Base-by-base conservation (phyloP, 1,140 invertebrate genomes). In the Ooceraea biroi region DNA sequence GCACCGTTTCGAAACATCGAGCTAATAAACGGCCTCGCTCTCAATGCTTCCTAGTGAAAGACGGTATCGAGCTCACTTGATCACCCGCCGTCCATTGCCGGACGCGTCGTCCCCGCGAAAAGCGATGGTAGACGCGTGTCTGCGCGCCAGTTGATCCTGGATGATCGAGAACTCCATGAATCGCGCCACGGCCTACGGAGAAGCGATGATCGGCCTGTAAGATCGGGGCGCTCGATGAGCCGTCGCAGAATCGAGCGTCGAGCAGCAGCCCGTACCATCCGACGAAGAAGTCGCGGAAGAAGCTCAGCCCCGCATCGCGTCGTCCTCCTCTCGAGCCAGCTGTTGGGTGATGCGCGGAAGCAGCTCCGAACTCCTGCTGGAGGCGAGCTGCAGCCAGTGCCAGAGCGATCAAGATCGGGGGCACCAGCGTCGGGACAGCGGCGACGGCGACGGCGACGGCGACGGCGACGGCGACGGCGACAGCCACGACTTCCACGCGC, bases 361-460 rank as follows among this genome's bases (percentile, higher is more conserved):
- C 95, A 97, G 97, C 95, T 97, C 97, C 90, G 97, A 97, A 95
- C 96, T 97, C 93, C 95, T 97, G 95, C 96, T 97, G 93, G 97
- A 97, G 94, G 92, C 93, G 74, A 93, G 91, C 88, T 92, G 92
- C 87, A 91, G 83, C 80, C 88, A 89, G 78, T 89, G 87, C 61
- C 88, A 89, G 84, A 83, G 73, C 71, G 80, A 89, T 41, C 63
- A 82, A 48, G 84, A 77, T 41, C 66, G 65, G 30, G 48, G 48
- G 0, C 44, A 72, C 11, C 85, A 74, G 55, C 76, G 52, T n/a
- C 74, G 78, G 60, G 84, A 74, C 46, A 89, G 84, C 41, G 44
- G 30, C 25, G 50, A 14, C 14, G 36, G 19, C 27, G 36, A 19
- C 22, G 25, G 48, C 30, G 72, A 30, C 48, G 60, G 22, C 44